Evolutionary conservation across 2,888 invertebrate species (phyloP).

Genomic region (Sarcophaga caerulescens): DNA sequence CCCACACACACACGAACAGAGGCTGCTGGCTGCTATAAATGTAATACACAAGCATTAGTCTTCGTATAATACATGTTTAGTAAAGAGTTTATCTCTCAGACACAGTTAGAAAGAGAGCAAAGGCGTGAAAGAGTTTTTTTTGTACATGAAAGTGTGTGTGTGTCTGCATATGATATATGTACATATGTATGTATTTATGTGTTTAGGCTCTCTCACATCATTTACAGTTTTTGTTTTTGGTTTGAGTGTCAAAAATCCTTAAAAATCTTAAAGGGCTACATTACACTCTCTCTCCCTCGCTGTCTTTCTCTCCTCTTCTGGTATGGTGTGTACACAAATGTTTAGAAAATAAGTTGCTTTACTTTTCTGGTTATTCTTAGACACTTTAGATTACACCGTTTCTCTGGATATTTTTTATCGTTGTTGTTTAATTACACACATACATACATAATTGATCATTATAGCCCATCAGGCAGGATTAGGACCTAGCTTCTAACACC

Average conservation of each 20-base stretch:
- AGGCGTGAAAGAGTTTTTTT: not conserved
- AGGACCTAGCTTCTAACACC: too few species aligned
- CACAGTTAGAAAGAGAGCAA: conserved; percentile 32
- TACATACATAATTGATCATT: too few species aligned
- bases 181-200: conserved; percentile 2
- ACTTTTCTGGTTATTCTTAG: not conserved
- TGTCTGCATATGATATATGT: not conserved
- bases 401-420: not conserved
- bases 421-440: too few species aligned
- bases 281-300: not conserved
- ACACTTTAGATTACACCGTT: conserved; percentile 15
- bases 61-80: not conserved
- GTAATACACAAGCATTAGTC: too few species aligned
- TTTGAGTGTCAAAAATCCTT: conserved; percentile 62
- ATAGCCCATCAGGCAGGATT: too few species aligned
- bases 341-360: conserved; percentile 31
- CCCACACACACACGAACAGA: not conserved
- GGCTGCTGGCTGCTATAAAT: too few species aligned
- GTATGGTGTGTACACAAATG: conserved; percentile 20
- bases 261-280: conserved; percentile 12
- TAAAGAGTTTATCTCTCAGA: conserved; percentile 15
- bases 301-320: not conserved
- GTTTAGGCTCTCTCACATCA: conserved; percentile 34
- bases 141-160: not conserved
- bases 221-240: conserved; percentile 44